Evolutionary conservation across 1,140 invertebrate species (phyloP), one percentile per base, ranked within the genome.

Genomic region (Sipha flava): DNA sequence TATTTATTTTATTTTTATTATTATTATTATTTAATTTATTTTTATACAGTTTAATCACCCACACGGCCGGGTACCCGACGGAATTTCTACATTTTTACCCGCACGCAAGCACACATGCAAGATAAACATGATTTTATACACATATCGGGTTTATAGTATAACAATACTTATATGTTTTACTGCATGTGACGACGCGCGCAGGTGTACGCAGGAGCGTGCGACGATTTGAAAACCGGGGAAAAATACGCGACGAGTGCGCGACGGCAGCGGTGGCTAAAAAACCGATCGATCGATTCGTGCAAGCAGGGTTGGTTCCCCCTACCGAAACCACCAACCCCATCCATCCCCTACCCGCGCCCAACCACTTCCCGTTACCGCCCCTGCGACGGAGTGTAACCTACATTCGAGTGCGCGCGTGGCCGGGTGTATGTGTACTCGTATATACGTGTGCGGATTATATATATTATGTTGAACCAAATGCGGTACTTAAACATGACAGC

Each of bases 401-500:
- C n/a, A 40, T 66, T 66, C 31, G 26, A 26, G 6, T 59, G 26
- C 54, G 54, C 54, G 29, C 54, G 26, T 14, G 54, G 31, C 18
- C 29, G 18, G 18, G 54, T 18, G 54, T 29, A 2, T 16, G 14
- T 57, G 10, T 62, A n/a, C n/a, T n/a, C n/a, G n/a, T n/a, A n/a
- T n/a, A n/a, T 54, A 16, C 3, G 31, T 40, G n/a, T 21, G 34
- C 10, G 62, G 62, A 66, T 66, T 66, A 66, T n/a, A n/a, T n/a
- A n/a, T n/a, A n/a, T n/a, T n/a, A n/a, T 66, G 62, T 37, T 40
- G 40, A 66, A 40, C 34, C 62, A 66, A 66, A 66, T 66, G 16
- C 62, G 34, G 34, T 40, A 66, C 62, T 66, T 66, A 66, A 64
- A 40, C 62, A 21, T 66, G 62, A 66, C 62, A 66, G 62, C 34